phyloP scores from a whole-genome alignment of 2,888 invertebrate species.

The Drosophila tanythrix region DNA sequence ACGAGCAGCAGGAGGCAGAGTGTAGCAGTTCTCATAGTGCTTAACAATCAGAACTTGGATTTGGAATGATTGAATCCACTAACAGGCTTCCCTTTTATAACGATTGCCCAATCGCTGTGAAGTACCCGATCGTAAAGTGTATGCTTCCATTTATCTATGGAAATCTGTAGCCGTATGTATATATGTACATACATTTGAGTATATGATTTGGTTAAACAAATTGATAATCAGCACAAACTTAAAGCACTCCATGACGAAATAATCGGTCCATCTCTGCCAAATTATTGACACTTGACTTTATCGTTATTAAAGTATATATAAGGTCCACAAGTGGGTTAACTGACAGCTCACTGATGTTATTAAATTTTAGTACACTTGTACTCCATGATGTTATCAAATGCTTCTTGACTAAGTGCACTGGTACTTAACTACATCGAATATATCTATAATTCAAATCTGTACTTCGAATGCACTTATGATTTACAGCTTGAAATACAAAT shows the following conservation, averaged over 20 bases:
- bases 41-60: slow-evolving; percentile 13
- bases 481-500: neutral
- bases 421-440: neutral
- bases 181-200: neutral
- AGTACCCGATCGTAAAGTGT: slow-evolving; percentile 14
- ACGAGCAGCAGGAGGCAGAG: slow-evolving; percentile 53
- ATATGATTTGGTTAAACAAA: slow-evolving; percentile 3
- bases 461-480: neutral
- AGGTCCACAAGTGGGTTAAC: neutral
- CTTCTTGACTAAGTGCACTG: neutral
- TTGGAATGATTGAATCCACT: slow-evolving; percentile 16
- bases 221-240: slow-evolving; percentile 19
- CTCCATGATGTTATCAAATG: neutral
- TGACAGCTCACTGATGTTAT: neutral
- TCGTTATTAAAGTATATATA: slow-evolving; percentile 1
- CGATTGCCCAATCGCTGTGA: slow-evolving; percentile 20
- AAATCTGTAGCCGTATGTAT: neutral
- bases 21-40: slow-evolving; percentile 53
- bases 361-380: neutral
- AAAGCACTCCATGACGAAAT: slow-evolving; percentile 4
- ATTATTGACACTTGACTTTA: slow-evolving; percentile 35
- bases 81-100: slow-evolving; percentile 32
- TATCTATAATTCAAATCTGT: neutral
- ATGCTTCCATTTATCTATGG: slow-evolving; percentile 17
- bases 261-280: slow-evolving; percentile 30